Percentiles rank a stretch among this genome's conserved stretches.
Conservation (phyloP, 2,888 invertebrate genomes). For the Acleris literana region DNA sequence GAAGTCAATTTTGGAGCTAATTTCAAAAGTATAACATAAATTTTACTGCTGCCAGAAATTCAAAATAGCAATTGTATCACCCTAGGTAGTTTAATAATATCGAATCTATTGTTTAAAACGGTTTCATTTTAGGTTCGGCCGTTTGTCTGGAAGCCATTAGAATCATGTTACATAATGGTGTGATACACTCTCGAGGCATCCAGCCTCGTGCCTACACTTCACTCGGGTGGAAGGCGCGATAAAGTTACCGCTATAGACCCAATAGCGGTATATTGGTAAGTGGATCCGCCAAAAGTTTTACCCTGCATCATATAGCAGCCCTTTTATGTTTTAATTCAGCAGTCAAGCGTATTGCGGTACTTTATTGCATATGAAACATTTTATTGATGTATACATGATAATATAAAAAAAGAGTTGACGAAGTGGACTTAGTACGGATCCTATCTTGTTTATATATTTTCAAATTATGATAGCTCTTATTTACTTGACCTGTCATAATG, state of each 20-base stretch:
- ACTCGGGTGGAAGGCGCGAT: conserved; percentile 31
- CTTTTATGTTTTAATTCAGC: conserved; percentile 29
- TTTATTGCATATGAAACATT: conserved; percentile 26
- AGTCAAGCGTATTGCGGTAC: conserved; percentile 19
- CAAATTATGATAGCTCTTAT: neutral
- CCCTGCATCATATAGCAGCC: conserved; percentile 9
- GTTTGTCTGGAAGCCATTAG: neutral
- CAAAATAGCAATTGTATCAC: too few relatives aligned
- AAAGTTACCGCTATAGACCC: conserved; percentile 29
- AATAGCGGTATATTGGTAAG: conserved; percentile 33
- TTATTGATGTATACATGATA: neutral
- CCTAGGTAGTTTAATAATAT: neutral
- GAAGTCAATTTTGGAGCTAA: too few relatives aligned
- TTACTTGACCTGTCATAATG: too few relatives aligned
- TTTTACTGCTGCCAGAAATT: too few relatives aligned
- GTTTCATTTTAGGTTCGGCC: conserved; percentile 1
- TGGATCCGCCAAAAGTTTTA: conserved; percentile 27
- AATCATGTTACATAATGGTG: conserved; percentile 21
- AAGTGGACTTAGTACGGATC: neutral
- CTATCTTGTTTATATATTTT: neutral
- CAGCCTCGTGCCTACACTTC: conserved; percentile 22
- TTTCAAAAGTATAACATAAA: too few relatives aligned
- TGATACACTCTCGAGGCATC: conserved; percentile 22
- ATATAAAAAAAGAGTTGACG: too few relatives aligned
- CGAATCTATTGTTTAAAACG: conserved; percentile 1